phyloP scores from a whole-genome alignment of 2,113 vertebrate genomes.

The Urocitellus parryii region DNA sequence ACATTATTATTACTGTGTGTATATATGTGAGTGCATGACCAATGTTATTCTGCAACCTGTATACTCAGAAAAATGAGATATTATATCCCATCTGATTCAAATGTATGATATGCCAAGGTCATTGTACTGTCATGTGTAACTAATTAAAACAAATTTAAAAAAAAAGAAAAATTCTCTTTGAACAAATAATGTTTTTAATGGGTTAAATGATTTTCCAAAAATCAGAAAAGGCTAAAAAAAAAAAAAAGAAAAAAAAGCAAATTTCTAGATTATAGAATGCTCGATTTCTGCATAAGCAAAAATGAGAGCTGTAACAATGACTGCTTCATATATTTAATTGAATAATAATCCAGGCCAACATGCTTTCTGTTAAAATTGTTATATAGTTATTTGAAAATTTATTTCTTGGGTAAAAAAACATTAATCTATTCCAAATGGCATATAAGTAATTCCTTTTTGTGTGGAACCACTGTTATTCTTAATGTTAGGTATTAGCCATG shows the following conservation, averaged over 20 bases:
- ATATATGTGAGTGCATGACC: too few species aligned
- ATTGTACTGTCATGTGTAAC: too few species aligned
- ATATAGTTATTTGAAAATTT: constrained; percentile 1
- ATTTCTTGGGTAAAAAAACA: not conserved
- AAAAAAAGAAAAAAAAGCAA: not conserved
- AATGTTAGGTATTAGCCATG: not conserved
- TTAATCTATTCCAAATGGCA: not conserved
- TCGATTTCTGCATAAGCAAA: constrained; percentile 32
- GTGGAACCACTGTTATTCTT: not conserved
- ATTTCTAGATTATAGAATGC: not conserved
- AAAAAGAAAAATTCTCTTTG: too few species aligned
- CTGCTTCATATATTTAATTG: not conserved
- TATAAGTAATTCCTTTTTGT: constrained; percentile 24
- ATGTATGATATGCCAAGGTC: too few species aligned
- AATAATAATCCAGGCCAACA: not conserved
- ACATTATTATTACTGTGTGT: too few species aligned
- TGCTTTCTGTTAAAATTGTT: not conserved
- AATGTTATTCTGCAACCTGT: too few species aligned
- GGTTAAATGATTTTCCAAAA: too few species aligned
- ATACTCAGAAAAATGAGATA: too few species aligned
- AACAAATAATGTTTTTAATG: too few species aligned
- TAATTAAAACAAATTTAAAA: too few species aligned
- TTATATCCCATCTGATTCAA: too few species aligned
- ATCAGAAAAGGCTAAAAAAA: too few species aligned
- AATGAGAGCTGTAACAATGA: not conserved